Conservation (phyloP, 2,113 vertebrate genomes). For the mouse (Mus musculus) region GRCm39 chr12:45106501-45107000, state of each 20-base stretch:
- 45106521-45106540: not conserved
- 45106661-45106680: not conserved
- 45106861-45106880: conserved; percentile 17
- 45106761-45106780: not conserved
- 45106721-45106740: not conserved
- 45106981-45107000: not conserved
- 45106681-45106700: not conserved
- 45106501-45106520: not conserved
- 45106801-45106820: not conserved
- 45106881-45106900: not conserved
- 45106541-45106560: not conserved
- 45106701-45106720: not conserved
- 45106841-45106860: conserved; percentile 11
- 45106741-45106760: not conserved
- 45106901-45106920: not conserved
- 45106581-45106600: not conserved
- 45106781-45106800: not conserved
- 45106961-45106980: not conserved
- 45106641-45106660: not conserved
- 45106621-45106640: conserved; percentile 24
- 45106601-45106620: not conserved
- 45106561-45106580: not conserved
- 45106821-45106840: not conserved
- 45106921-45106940: not conserved
- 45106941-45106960: not conserved